A percentile compares a stretch with the other conserved stretches of the same genome.
Evolutionary conservation across 1,140 invertebrate species (phyloP).

Genomic region (Drosophila dunni): DNA sequence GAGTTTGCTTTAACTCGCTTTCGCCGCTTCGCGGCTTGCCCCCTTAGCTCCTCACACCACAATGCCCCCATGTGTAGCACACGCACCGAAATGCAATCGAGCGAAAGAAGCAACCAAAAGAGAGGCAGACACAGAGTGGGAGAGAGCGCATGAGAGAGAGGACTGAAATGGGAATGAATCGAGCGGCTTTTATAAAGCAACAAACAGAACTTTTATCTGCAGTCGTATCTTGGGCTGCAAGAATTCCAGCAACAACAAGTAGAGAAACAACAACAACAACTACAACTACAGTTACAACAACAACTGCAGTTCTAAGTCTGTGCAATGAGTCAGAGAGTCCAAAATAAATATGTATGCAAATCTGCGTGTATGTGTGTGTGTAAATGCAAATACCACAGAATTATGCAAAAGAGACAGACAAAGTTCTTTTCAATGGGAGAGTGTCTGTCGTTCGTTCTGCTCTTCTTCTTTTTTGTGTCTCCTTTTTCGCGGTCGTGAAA

Average conservation of each 20-base stretch:
- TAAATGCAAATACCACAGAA: constrained; percentile 49
- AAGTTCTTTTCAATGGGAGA: constrained; percentile 6
- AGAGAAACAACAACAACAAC: not conserved
- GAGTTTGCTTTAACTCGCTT: constrained; percentile 78
- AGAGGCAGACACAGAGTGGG: not conserved
- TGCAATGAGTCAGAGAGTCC: constrained; percentile 63
- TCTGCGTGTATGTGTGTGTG: constrained; percentile 15
- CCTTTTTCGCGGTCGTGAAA: constrained; percentile 64
- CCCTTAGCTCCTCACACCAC: constrained; percentile 23
- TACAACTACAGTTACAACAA: constrained; percentile 1
- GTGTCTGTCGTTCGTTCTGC: constrained; percentile 39
- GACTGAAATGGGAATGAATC: constrained; percentile 18
- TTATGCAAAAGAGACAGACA: constrained; percentile 54
- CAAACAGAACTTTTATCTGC: constrained; percentile 35
- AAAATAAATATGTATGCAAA: constrained; percentile 65
- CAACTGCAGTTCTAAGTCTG: constrained; percentile 17
- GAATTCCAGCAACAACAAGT: constrained; percentile 22
- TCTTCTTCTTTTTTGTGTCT: too few species aligned
- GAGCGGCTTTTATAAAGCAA: constrained; percentile 40
- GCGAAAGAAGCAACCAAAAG: not conserved
- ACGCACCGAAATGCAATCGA: not conserved
- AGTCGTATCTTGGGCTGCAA: not conserved
- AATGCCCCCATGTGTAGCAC: constrained; percentile 63
- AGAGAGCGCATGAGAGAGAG: not conserved
- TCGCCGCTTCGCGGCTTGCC: constrained; percentile 38